Evolutionary conservation across 2,797 vertebrate genomes (phyloP).

Genomic region (Hypotaenidia okinawae): DNA sequence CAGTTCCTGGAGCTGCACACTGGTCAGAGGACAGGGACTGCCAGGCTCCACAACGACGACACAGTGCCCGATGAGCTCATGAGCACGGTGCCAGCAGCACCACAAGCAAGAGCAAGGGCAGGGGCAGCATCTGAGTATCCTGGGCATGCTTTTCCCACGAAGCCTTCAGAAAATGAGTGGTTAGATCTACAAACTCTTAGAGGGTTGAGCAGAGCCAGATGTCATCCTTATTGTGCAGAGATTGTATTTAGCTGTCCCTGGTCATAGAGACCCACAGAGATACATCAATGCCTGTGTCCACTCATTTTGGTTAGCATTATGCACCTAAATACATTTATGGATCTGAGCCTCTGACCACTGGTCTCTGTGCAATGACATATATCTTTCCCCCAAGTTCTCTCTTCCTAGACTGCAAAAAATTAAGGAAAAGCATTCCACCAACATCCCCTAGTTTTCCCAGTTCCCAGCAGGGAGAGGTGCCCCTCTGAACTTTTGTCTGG

Average conservation of each 20-base stretch:
- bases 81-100: neutral
- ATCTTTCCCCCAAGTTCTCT: neutral
- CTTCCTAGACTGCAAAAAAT: neutral
- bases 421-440: neutral
- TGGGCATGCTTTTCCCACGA: neutral
- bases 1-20: neutral
- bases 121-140: neutral
- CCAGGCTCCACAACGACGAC: neutral
- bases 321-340: neutral
- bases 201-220: neutral
- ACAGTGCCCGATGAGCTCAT: rapidly evolving
- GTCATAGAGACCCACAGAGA: neutral
- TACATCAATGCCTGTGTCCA: no score
- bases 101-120: neutral
- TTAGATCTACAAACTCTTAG: neutral
- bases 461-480: neutral
- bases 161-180: neutral
- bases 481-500: neutral
- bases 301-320: neutral
- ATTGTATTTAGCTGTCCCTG: neutral
- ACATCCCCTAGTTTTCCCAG: neutral
- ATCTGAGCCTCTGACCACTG: neutral
- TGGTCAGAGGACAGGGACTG: neutral
- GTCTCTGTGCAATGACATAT: neutral
- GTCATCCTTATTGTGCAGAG: neutral